Base-by-base conservation (phyloP, 2,888 invertebrate species). In the Meiosimyza decipiens region DNA sequence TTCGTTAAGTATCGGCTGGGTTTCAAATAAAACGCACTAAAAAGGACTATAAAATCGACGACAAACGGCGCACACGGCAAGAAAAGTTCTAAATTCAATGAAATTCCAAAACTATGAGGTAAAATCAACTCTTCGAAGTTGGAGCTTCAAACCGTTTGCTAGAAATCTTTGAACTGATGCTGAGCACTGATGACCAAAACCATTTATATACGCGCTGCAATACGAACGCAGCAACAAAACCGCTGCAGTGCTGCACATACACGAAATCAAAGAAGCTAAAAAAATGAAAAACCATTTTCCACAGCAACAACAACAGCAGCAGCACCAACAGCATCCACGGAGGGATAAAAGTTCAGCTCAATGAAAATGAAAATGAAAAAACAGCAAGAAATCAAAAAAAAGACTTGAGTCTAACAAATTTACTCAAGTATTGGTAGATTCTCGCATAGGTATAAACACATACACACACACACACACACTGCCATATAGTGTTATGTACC, bases 101-200 rank as follows among this genome's bases (percentile, higher is more conserved):
- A 40, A 40, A 40, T 54, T 54, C 13, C 54, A 54, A 54, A 13
- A 54, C 13, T 54, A 54, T 16, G 16, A 28, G 28, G 28, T 28
- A 28, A 28, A 28, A 54, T 16, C 54, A 15, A 18, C 54, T 12
- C 54, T 66, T 59, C 40, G 13, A 51, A 60, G 55, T 55, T 66
- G 40, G 22, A 66, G 70, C 70, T 75, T 79, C 80, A 81, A 82
- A 84, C 84, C 85, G 85, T 85, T 85, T 82, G 85, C 82, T 82
- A 83, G 84, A 83, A 84, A 83, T 84, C 83, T 83, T 81, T 83
- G 81, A 86, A 87, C 87, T 87, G 87, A 86, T 87, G 86, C 79
- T 80, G 83, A 79, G 75, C 81, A 82, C 81, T 82, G 85, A 87
- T 87, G 86, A 85, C 86, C 86, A 87, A 87, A 87, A 87, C 83